Base-by-base conservation (phyloP, 2,113 vertebrate genomes). In the Columbina picui region DNA sequence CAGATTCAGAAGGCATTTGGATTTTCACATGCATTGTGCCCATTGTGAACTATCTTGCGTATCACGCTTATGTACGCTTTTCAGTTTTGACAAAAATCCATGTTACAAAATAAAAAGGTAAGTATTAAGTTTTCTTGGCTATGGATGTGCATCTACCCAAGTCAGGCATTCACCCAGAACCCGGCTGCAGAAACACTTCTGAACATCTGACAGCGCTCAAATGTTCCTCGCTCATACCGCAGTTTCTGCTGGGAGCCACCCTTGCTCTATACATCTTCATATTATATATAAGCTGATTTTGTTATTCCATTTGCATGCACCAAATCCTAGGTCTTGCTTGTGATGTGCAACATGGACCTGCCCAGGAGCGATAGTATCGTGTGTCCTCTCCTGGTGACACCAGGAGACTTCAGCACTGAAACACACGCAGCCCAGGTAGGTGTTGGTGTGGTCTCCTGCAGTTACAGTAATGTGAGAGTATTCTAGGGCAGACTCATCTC, bases 331-430 rank as follows among this genome's bases (percentile, higher is more conserved):
- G 14, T 50, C 26, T 53, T 47, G 57, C 14, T 22, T 32, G 22
- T 4, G 8, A 38, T 0, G 1, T 14, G 39, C 34, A n/a, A 29
- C 0, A 0, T 10, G 23, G 65, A 36, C 29, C 29, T 73, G 2
- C 10, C 14, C 22, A 47, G 17, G 15, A 39, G 39, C 12, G 21
- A 36, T 6, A 15, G 32, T 2, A 32, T 9, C 52, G 41, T 11
- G 8, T 16, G 47, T 47, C 30, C 38, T 63, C 49, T 45, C 43
- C 41, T 16, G 6, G 27, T 27, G 5, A 57, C 30, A 30, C 10
- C 43, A 43, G 38, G 49, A 43, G 23, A 13, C 19, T 47, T 36
- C 49, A 69, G 43, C 57, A 36, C 39, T 17, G 23, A 43, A 78
- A 38, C 21, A 41, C 21, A 47, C 49, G 8, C 0, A 76, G 32